These are phyloP conservation scores for Chorisops tibialis DNA, from an alignment of 2,888 invertebrate species.

Conservation along the genomic window DNA sequence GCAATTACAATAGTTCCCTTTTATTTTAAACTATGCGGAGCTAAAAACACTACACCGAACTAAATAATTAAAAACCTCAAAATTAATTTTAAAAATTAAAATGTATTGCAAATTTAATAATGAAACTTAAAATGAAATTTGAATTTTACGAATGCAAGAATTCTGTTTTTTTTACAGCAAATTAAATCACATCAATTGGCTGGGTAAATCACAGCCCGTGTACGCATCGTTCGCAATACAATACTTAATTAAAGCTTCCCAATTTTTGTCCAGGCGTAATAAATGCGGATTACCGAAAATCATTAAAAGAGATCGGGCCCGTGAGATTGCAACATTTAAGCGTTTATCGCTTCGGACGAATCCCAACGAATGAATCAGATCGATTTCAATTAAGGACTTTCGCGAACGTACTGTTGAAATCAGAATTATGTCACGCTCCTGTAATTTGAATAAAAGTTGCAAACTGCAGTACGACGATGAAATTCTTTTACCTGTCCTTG, in stretches of 20 bases:
- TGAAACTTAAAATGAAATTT: background rate
- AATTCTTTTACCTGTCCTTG: constrained; percentile 69
- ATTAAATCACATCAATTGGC: constrained; percentile 10
- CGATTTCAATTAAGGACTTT: constrained; percentile 48
- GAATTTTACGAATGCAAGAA: constrained; percentile 30
- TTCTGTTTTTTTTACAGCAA: background rate
- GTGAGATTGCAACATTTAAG: constrained; percentile 85
- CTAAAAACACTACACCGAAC: no score
- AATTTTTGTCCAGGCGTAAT: constrained; percentile 62
- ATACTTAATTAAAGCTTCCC: constrained; percentile 64
- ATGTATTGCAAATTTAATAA: background rate
- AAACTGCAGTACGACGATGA: background rate
- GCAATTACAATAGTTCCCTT: no score
- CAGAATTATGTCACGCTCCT: constrained; percentile 60
- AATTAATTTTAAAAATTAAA: background rate
- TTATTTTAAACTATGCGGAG: no score
- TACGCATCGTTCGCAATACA: constrained; percentile 64
- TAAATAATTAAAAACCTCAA: background rate
- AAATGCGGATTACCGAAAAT: constrained; percentile 82
- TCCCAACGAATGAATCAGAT: constrained; percentile 60
- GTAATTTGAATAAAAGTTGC: background rate
- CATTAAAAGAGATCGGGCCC: constrained; percentile 71
- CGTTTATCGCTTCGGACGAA: constrained; percentile 74
- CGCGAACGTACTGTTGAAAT: constrained; percentile 66
- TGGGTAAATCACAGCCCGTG: constrained; percentile 65